A percentile compares a stretch with the other conserved stretches of the same genome.
phyloP scores from a whole-genome alignment of 2,113 vertebrate species.

The Natator depressus region DNA sequence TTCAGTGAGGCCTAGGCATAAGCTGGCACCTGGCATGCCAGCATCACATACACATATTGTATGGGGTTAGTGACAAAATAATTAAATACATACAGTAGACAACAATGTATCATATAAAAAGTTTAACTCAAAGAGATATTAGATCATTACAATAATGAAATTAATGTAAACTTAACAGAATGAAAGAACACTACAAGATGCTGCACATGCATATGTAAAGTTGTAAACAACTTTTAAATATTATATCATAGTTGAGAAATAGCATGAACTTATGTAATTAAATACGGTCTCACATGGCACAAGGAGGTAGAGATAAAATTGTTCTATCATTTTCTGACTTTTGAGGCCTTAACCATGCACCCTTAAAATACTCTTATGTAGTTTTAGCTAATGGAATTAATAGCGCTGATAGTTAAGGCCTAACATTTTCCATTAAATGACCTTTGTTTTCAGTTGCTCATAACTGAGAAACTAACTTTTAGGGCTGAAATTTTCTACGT shows the following conservation, averaged over 20 bases:
- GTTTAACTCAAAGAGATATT: not conserved
- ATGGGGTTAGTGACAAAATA: not conserved
- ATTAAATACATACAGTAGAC: not conserved
- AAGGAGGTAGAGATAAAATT: not conserved
- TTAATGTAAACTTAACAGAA: not conserved
- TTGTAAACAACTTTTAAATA: not conserved
- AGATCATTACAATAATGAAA: not conserved
- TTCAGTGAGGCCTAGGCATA: too few species aligned
- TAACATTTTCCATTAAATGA: not conserved
- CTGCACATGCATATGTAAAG: not conserved
- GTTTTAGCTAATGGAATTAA: not conserved
- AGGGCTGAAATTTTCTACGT: not conserved
- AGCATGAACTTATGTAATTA: not conserved
- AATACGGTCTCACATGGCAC: not conserved
- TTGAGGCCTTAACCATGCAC: not conserved
- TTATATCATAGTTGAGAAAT: not conserved
- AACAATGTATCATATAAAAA: not conserved
- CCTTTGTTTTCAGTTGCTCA: not conserved
- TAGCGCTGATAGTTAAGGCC: not conserved
- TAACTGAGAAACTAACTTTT: not conserved
- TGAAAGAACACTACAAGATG: not conserved
- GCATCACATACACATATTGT: not conserved
- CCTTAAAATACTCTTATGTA: not conserved
- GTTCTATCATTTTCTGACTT: not conserved
- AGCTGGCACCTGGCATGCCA: not conserved